Evolutionary conservation across 1,140 invertebrate species (phyloP), one percentile per base, ranked within the genome.

Genomic region (Drosophila lowei): DNA sequence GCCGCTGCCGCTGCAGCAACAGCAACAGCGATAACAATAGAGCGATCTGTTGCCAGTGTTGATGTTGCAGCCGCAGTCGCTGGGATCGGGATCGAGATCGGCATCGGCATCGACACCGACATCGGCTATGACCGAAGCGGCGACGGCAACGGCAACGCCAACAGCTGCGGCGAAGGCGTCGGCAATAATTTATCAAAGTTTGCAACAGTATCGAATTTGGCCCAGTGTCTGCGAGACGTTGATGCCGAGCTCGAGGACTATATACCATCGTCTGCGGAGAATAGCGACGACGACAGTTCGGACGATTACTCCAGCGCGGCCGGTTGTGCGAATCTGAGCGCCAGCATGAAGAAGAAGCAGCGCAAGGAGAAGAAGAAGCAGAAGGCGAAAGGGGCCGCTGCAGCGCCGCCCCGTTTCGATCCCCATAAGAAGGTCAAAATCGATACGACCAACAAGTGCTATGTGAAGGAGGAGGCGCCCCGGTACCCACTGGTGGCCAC

Each of bases 401-500:
- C 52, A 2, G 56, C 42, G 2, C 66, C 59, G 0, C 57, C 68
- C 2, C 79, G 76, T n/a, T 91, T 91, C 38, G 90, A 91, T 89
- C 91, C 91, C 0, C 90, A 91, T 15, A 91, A 91, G 57, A 91
- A 91, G 63, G 77, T 91, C 46, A 91, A 91, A 68, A 84, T 91
- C 48, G 90, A 91, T 70, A 77, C 88, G 5, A 84, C 73, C 6
- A 90, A 79, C 61, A 91, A 91, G 34, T 91, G 86, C 47, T 91
- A 90, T 58, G 92, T 93, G n/a, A 93, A 93, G 76, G 91, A 93
- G 67, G 92, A 93, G 90, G 90, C 92, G 58, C 92, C 93, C 34
- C 77, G 91, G 3, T 93, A 92, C 75, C 92, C 92, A 1, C 79
- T 94, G 23, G 93, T 93, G 71, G 93, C 93, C 16, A 94, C 93